Evolutionary conservation across 1,140 invertebrate species (phyloP), one percentile per base, ranked within the genome.

Genomic region (Nixonia krombeini): DNA sequence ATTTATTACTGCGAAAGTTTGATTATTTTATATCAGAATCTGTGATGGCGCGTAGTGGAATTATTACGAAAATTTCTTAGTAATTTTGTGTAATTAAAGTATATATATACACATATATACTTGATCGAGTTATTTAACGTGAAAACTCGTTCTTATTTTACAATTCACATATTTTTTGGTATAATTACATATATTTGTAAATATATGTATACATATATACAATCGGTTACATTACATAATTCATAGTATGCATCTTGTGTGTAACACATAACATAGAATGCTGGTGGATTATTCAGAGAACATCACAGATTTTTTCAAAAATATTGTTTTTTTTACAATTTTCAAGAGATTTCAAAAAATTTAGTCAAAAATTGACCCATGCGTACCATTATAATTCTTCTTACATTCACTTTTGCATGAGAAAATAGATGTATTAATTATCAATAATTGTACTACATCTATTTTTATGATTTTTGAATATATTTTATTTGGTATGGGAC

Each of bases 281-380:
- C 46, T 8, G 26, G 26, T 50, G 40, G 51, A 50, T 55, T 51
- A 53, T 65, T 58, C 44, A 55, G 45, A 59, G 58, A 66, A 59
- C 63, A 59, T 66, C 55, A 66, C 63, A 59, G 63, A 66, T 59
- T 65, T 58, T 66, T 50, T 59, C 25, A 50, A 59, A 66, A 66
- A 55, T 59, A 66, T 52, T 35, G 21, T 40, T 49, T 55, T 58
- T 33, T 21, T 47, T 26, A 23, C 52, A 53, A 61, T 59, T 40
- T 13, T 59, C 63, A 58, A 57, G 62, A 65, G 50, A 65, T 65
- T 65, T 57, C 23, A 57, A 21, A 21, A 21, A 2, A 21, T 21
- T 3, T 21, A 21, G 21, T 3, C 2, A 6, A 21, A n/a, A n/a
- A n/a, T n/a, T n/a, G n/a, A n/a, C n/a, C n/a, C n/a, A 21, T 21